Evolutionary conservation across 1,140 invertebrate genomes (phyloP), one percentile per base, ranked within the genome.

Genomic region (Pseudobourletiella spinata): DNA sequence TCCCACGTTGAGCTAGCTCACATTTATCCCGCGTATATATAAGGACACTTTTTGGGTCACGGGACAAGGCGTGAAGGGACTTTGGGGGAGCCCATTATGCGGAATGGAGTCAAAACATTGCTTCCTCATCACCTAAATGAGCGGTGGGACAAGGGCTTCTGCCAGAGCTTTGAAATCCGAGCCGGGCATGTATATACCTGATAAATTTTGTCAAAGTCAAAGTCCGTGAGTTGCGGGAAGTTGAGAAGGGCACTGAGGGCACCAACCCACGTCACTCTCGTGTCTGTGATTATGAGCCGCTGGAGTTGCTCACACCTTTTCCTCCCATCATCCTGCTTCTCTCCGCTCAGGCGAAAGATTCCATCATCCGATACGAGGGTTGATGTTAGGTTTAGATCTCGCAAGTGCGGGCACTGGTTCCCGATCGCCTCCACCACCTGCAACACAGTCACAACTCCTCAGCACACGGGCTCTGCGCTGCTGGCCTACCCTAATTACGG

Each of bases 141-240:
- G n/a, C n/a, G n/a, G n/a, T n/a, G n/a, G n/a, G n/a, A n/a, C n/a
- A n/a, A n/a, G n/a, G n/a, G n/a, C n/a, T n/a, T n/a, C n/a, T n/a
- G n/a, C n/a, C n/a, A n/a, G n/a, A n/a, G n/a, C n/a, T n/a, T n/a
- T n/a, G n/a, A n/a, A n/a, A n/a, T n/a, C n/a, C n/a, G n/a, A n/a
- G n/a, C n/a, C n/a, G n/a, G n/a, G n/a, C n/a, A n/a, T n/a, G n/a
- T n/a, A n/a, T n/a, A n/a, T 61, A 72, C 72, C 61, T 72, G 66
- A 55, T 73, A 74, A 39, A 74, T 73, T 50, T 71, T 69, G 16
- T 74, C 72, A 54, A 69, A 74, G 44, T 74, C 73, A 58, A 74
- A 72, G 20, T 74, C 70, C 25, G 59, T 51, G 3, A 74, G 59
- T 51, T 68, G 56, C 14, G 73, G 72, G 4, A 74, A 63, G 29